These are phyloP conservation scores for Clistopyga incitator DNA, from an alignment of 2,888 invertebrate genomes.

Conservation along the genomic window DNA sequence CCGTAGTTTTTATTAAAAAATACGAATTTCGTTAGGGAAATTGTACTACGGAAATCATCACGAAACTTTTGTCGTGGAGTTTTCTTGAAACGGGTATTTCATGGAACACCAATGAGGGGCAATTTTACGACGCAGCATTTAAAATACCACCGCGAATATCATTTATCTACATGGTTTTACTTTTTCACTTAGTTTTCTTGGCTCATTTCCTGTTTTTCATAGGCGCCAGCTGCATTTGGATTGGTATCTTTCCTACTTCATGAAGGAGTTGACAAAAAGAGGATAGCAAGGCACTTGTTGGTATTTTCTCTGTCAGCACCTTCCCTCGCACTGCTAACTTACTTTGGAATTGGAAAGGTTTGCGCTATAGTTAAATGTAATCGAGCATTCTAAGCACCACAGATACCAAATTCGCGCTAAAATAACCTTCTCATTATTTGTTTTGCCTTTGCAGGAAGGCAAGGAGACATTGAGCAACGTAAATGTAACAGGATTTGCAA, in stretches of 20 bases:
- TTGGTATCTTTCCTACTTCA: constrained; percentile 98
- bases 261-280: constrained; percentile 95
- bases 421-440: constrained; percentile 1
- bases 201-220: constrained; percentile 61
- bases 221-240: constrained; percentile 99
- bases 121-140: background rate
- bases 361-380: constrained; percentile 42
- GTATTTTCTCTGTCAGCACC: constrained; percentile 98
- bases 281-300: constrained; percentile 95
- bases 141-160: background rate
- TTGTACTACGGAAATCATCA: too few relatives aligned
- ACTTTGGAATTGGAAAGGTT: constrained; percentile 94
- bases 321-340: constrained; percentile 94
- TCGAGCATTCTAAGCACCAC: background rate
- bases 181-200: background rate
- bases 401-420: constrained; percentile 34
- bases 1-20: too few relatives aligned
- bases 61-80: too few relatives aligned
- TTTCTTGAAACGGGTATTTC: too few relatives aligned
- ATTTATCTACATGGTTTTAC: background rate
- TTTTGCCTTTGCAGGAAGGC: constrained; percentile 88
- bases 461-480: constrained; percentile 95
- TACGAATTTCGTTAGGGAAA: too few relatives aligned
- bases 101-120: too few relatives aligned
- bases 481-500: constrained; percentile 97